These are phyloP conservation scores for Poeciliopsis presidionis DNA, from an alignment of 2,797 vertebrate genomes.

Conservation along the genomic window DNA sequence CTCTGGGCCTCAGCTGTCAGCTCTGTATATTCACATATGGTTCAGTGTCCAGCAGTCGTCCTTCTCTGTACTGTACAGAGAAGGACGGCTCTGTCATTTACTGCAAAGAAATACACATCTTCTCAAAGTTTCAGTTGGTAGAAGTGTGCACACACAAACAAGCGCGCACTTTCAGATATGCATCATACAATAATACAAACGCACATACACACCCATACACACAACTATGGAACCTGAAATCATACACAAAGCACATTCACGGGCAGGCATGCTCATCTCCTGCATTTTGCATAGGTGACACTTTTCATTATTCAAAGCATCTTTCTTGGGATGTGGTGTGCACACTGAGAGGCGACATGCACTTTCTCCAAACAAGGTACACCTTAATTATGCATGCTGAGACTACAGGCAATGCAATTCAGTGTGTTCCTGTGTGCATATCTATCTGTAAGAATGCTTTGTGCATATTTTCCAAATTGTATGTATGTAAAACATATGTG, in stretches of 20 bases:
- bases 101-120: conserved; percentile 55
- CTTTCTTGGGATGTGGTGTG: conserved; percentile 81
- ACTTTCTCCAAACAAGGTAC: conserved; percentile 83
- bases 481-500: conserved; percentile 22
- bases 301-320: conserved; percentile 87
- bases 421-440: conserved; percentile 57
- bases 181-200: conserved; percentile 28
- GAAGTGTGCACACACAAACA: background rate
- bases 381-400: conserved; percentile 85
- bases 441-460: conserved; percentile 25
- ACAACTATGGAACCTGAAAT: conserved; percentile 47
- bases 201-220: background rate
- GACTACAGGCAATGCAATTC: conserved; percentile 76
- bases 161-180: conserved; percentile 28
- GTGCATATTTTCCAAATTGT: conserved; percentile 47
- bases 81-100: too few species aligned
- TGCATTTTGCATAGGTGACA: conserved; percentile 86
- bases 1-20: conserved; percentile 74
- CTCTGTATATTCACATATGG: conserved; percentile 72
- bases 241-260: conserved; percentile 68
- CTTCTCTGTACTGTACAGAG: too few species aligned
- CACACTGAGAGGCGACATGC: conserved; percentile 79
- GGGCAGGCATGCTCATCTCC: conserved; percentile 73
- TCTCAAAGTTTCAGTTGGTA: conserved; percentile 48
- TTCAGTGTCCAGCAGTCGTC: conserved; percentile 67